A percentile compares a stretch with the other conserved stretches of the same genome.
phyloP scores from a whole-genome alignment of 1,140 invertebrate species.

The Frieseomelitta varia region DNA sequence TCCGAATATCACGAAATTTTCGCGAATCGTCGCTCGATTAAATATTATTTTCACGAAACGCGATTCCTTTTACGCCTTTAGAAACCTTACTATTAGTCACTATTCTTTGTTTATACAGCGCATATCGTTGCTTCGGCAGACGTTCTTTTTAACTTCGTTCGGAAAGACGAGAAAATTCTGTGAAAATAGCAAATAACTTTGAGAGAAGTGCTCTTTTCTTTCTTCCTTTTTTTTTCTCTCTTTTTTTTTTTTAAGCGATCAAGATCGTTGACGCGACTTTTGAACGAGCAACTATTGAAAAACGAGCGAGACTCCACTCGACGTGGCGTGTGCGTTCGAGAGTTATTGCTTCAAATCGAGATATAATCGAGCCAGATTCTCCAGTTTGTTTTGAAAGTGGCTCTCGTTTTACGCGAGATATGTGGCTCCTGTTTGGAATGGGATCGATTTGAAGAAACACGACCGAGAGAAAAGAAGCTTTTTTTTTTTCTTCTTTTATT shows the following conservation, averaged over 20 bases:
- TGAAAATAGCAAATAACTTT: neutral
- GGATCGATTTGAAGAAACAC: neutral
- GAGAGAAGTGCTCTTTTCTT: neutral
- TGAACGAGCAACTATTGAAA: neutral
- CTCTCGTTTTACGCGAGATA: neutral
- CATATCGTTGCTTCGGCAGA: neutral
- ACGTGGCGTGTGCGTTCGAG: neutral
- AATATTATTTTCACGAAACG: neutral
- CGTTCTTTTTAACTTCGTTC: neutral
- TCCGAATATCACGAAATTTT: constrained; percentile 40
- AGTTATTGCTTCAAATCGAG: neutral
- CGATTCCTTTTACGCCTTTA: neutral
- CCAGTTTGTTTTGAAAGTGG: neutral
- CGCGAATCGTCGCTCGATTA: neutral
- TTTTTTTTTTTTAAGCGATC: neutral
- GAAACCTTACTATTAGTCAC: neutral
- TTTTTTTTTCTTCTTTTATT: neutral
- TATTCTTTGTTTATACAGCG: neutral
- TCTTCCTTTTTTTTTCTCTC: too few relatives aligned
- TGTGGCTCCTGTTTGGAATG: neutral
- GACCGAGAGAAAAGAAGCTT: neutral
- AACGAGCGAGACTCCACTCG: neutral
- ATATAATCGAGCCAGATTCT: neutral
- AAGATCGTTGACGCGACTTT: neutral
- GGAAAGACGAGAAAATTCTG: neutral